Evolutionary conservation across 2,888 invertebrate genomes (phyloP).

Genomic region (Nycteola revayana): DNA sequence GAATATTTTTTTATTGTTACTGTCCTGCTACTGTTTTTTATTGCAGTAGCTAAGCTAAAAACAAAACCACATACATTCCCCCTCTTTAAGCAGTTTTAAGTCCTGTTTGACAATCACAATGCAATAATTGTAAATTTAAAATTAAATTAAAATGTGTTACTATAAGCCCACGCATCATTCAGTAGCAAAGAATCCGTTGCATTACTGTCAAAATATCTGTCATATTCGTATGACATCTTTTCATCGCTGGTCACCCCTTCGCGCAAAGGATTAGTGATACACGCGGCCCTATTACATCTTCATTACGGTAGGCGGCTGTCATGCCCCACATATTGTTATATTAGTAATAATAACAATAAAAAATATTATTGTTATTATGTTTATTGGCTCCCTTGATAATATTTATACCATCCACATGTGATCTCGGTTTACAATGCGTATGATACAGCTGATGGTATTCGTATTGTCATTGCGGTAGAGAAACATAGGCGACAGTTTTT

Average conservation of each 20-base stretch:
- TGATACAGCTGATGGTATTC: constrained; percentile 40
- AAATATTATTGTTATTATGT: constrained; percentile 69
- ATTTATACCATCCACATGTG: constrained; percentile 67
- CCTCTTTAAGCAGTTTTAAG: too few species aligned
- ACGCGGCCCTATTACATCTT: constrained; percentile 78
- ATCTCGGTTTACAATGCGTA: constrained; percentile 60
- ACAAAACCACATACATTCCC: background rate
- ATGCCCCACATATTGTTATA: constrained; percentile 53
- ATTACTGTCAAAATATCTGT: constrained; percentile 82
- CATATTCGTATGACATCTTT: constrained; percentile 78
- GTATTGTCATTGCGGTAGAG: constrained; percentile 20
- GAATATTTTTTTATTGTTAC: too few species aligned
- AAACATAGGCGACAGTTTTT: constrained; percentile 24
- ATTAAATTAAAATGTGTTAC: constrained; percentile 44
- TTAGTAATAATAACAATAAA: constrained; percentile 61
- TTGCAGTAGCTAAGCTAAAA: background rate
- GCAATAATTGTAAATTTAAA: background rate
- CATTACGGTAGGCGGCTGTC: constrained; percentile 79
- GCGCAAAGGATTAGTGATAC: constrained; percentile 69
- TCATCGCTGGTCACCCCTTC: constrained; percentile 72
- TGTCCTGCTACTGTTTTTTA: background rate
- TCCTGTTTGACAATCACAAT: too few species aligned
- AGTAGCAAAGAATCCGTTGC: constrained; percentile 63
- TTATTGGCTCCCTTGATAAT: constrained; percentile 66
- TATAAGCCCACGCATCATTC: constrained; percentile 42